Percentiles rank a stretch among this genome's conserved stretches.
Conservation (phyloP, 2,113 vertebrate species). For the Aldabrachelys gigantea region DNA sequence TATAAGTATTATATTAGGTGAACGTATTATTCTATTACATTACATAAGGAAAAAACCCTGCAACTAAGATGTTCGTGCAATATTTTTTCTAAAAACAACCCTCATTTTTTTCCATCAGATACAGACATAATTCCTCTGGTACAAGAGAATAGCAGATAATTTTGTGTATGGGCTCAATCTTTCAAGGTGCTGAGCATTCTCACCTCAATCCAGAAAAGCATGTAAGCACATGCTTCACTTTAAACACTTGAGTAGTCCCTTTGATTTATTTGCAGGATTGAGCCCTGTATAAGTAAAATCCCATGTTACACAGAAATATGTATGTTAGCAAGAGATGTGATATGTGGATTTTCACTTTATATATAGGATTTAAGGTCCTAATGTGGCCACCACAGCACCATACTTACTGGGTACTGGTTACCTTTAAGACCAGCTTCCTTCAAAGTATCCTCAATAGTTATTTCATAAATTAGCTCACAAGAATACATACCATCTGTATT, state of each 20-base stretch:
- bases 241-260: background rate
- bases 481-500: background rate
- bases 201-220: background rate
- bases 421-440: slow-evolving; percentile 7
- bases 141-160: background rate
- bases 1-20: slow-evolving; percentile 28
- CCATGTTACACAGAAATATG: slow-evolving; percentile 18
- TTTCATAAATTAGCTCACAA: slow-evolving; percentile 21
- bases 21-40: slow-evolving; percentile 44
- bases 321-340: background rate
- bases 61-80: background rate
- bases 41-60: background rate
- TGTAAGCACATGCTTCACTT: background rate
- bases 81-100: background rate
- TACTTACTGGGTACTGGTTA: background rate
- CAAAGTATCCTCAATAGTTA: background rate
- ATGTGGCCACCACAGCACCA: background rate
- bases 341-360: background rate
- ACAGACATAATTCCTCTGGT: background rate
- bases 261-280: background rate
- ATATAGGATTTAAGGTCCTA: background rate
- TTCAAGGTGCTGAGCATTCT: background rate
- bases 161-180: background rate
- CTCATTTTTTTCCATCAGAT: background rate
- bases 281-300: background rate